Conservation (phyloP, 2,888 invertebrate species). For the Pyrocoelia pectoralis region DNA sequence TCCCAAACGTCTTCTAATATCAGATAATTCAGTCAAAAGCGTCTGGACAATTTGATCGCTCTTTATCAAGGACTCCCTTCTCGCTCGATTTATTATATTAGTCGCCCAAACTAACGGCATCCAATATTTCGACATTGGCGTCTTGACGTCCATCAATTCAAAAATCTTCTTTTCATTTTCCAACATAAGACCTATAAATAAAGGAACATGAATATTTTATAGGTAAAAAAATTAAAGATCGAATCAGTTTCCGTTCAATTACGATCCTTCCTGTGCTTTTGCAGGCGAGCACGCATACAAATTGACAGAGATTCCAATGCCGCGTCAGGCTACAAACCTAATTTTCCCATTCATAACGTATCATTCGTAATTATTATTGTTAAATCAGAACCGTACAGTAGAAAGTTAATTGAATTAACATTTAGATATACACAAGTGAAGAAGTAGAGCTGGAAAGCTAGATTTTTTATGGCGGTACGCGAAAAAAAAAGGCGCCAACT, state of each 20-base stretch:
- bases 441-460: conserved; percentile 29
- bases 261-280: conserved; percentile 30
- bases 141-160: conserved; percentile 88
- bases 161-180: conserved; percentile 92
- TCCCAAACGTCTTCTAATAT: conserved; percentile 84
- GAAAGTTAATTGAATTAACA: conserved; percentile 19
- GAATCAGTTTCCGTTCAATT: conserved; percentile 34
- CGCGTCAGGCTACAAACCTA: conserved; percentile 12
- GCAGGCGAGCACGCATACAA: background rate
- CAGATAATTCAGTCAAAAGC: conserved; percentile 86
- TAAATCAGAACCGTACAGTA: conserved; percentile 7
- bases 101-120: conserved; percentile 95
- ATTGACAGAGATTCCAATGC: conserved; percentile 19
- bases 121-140: conserved; percentile 92
- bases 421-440: conserved; percentile 3
- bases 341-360: conserved; percentile 8
- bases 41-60: conserved; percentile 95
- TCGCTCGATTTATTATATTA: conserved; percentile 87
- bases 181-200: conserved; percentile 80
- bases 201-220: conserved; percentile 4
- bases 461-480: background rate
- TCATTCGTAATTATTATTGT: conserved; percentile 15
- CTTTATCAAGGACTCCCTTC: conserved; percentile 83
- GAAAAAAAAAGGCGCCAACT: conserved; percentile 17
- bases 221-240: conserved; percentile 14